Percentiles rank a stretch among this genome's conserved stretches.
Conservation (phyloP, 2,797 vertebrate species). For the Sciaenops ocellatus region DNA sequence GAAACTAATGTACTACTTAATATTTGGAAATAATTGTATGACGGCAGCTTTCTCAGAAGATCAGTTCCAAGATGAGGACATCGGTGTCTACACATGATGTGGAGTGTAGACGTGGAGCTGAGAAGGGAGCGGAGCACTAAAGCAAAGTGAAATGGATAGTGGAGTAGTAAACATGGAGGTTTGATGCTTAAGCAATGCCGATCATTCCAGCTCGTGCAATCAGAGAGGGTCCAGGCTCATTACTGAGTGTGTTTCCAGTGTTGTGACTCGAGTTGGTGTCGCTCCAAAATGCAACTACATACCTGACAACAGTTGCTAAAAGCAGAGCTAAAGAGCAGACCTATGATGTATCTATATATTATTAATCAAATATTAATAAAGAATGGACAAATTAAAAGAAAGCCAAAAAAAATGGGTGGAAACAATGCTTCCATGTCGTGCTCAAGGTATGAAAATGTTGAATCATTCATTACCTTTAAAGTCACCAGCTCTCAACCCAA, state of each 20-base stretch:
- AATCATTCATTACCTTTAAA: too few relatives aligned
- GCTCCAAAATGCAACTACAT: conserved; percentile 7
- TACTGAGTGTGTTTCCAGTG: neutral
- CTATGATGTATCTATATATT: too few relatives aligned
- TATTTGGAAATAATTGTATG: neutral
- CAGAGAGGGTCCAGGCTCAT: conserved; percentile 28
- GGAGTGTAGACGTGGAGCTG: neutral
- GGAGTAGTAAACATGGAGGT: conserved; percentile 13
- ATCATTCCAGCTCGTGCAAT: conserved; percentile 20
- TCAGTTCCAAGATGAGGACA: neutral
- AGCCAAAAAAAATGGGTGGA: too few relatives aligned
- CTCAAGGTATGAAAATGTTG: too few relatives aligned
- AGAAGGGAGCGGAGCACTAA: neutral
- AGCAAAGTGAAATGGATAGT: conserved; percentile 31
- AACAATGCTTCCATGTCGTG: too few relatives aligned
- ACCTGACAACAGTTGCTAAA: conserved; percentile 2
- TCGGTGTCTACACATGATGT: neutral
- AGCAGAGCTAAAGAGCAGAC: conserved; percentile 2
- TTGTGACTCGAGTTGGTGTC: conserved; percentile 8
- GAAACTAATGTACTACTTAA: neutral
- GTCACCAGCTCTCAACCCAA: too few relatives aligned
- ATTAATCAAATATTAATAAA: too few relatives aligned
- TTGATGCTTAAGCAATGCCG: neutral
- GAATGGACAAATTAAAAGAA: too few relatives aligned
- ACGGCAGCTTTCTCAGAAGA: neutral